A percentile compares a stretch with the other conserved stretches of the same genome.
phyloP scores from a whole-genome alignment of 2,797 vertebrate genomes.

The Clarias pachynema region DNA sequence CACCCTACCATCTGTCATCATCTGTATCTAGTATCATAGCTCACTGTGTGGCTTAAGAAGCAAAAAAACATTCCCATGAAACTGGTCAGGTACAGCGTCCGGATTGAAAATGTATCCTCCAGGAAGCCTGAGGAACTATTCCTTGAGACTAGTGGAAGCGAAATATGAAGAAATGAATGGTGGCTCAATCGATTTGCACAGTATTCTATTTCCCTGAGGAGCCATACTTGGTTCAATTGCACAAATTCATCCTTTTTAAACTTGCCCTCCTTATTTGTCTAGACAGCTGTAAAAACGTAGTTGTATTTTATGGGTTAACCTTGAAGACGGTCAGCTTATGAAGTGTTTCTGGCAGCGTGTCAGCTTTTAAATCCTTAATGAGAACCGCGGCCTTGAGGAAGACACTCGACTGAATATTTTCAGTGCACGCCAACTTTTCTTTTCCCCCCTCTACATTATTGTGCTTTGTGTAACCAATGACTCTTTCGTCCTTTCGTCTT shows the following conservation, averaged over 20 bases:
- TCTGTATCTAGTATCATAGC: no score
- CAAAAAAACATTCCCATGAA: no score
- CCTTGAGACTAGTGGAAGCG: no score
- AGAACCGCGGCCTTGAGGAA: conserved; percentile 34
- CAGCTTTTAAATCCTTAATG: conserved; percentile 29
- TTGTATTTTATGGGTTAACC: conserved; percentile 15
- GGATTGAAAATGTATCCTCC: no score
- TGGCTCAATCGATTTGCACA: no score
- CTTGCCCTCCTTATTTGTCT: neutral
- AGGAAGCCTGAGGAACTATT: no score
- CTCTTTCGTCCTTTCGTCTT: neutral
- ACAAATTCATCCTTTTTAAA: neutral
- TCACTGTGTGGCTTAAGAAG: no score
- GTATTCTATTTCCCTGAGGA: neutral
- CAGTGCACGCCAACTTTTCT: conserved; percentile 8
- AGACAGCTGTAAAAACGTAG: conserved; percentile 15
- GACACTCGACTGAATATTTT: conserved; percentile 33
- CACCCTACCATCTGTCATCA: no score
- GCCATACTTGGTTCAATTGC: neutral
- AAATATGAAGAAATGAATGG: no score
- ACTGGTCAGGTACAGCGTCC: no score
- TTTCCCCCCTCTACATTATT: neutral
- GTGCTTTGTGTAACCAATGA: neutral
- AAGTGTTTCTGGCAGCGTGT: conserved; percentile 12
- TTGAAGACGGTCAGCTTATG: conserved; percentile 16